These are phyloP conservation scores for Xylota sylvarum DNA, from an alignment of 2,888 invertebrate species.

Conservation along the genomic window DNA sequence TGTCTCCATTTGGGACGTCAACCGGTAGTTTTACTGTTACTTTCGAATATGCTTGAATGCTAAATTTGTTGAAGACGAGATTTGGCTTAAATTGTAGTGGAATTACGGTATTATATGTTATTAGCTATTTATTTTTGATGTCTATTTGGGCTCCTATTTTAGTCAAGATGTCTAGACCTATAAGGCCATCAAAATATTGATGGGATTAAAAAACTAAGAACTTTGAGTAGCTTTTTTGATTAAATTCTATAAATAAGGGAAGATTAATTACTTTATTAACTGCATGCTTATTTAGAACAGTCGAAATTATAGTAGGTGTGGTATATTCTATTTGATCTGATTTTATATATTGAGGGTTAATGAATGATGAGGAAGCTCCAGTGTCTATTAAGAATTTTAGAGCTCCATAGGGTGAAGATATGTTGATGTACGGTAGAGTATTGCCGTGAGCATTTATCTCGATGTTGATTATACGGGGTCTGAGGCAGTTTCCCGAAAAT, in stretches of 20 bases:
- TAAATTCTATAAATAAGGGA: constrained; percentile 4
- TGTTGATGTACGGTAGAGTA: too few species aligned
- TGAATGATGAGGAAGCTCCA: too few species aligned
- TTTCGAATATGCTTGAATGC: constrained; percentile 17
- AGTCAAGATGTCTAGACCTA: constrained; percentile 3
- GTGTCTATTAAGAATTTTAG: too few species aligned
- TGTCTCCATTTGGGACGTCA: constrained; percentile 1
- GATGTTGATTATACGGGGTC: too few species aligned
- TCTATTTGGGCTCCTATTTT: constrained; percentile 26
- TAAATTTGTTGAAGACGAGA: not conserved
- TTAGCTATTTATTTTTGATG: constrained; percentile 14
- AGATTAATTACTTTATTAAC: constrained; percentile 1
- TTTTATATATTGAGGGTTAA: constrained; percentile 26
- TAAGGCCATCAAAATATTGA: constrained; percentile 20
- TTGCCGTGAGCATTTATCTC: constrained; percentile 47
- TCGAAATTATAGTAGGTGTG: not conserved
- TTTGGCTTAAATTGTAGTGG: constrained; percentile 14
- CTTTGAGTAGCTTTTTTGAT: constrained; percentile 8
- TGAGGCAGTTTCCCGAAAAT: too few species aligned
- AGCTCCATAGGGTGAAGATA: too few species aligned
- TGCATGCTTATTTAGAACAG: not conserved
- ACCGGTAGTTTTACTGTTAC: constrained; percentile 2
- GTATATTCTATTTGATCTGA: constrained; percentile 7
- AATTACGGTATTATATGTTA: constrained; percentile 7
- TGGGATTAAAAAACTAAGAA: constrained; percentile 4